Evolutionary conservation across 92 coral and sea anemone genomes (phyloP), one percentile per base, ranked within the genome.

Genomic region (Pocillopora meandrina): DNA sequence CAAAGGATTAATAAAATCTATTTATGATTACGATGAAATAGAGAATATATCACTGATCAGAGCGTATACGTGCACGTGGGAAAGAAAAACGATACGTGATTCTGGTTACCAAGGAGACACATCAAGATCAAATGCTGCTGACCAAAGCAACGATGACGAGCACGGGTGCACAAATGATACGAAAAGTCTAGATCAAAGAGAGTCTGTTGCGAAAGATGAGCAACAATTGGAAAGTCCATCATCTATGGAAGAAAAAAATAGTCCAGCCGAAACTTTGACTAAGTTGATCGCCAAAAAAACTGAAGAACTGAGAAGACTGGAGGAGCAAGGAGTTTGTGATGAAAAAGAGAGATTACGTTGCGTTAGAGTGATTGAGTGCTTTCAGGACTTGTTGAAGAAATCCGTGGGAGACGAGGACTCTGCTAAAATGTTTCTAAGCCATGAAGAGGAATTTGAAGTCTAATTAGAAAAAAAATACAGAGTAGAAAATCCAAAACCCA

Each of bases 271-370:
- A 19, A 61, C 78, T 33, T 23, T 82, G 2, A 20, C 10, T 58
- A 36, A 82, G 78, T 77, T 85, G 85, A 77, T 85, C 17, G 61
- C 42, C 9, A 85, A 85, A 85, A 85, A 85, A 78, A 59, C 31
- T 36, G 74, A 71, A 59, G 77, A 78, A 55, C 75, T 85, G 14
- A 35, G 31, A 1, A 31, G 35, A 2, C 4, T 84, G 65, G 75
- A 84, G 23, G 60, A 78, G 17, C 77, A 78, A 47, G 84, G 78
- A 10, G 60, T 21, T 33, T 56, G 61, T 18, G 73, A 77, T 6
- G 78, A 67, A 34, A 71, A 35, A 14, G 89, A 85, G 65, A 78
- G 61, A 78, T 9, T 68, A 33, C 89, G 33, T 20, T 78, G 74
- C 68, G 59, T 77, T 21, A 85, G 68, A 69, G 78, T 85, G 13